Evolutionary conservation across 2,113 vertebrate species (phyloP).

Genomic region (Noturus placidus): DNA sequence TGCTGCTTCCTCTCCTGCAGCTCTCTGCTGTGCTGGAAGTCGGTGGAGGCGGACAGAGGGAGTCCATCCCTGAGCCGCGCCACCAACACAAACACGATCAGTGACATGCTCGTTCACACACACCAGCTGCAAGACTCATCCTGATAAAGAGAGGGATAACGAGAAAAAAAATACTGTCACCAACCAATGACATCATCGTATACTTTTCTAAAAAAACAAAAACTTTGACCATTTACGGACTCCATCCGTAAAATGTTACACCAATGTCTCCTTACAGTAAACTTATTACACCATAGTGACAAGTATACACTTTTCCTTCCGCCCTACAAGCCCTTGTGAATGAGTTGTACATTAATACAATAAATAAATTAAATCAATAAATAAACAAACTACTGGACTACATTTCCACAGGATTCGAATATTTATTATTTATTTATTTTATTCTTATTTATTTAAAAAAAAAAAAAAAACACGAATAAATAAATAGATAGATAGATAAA

Average conservation of each 20-base stretch:
- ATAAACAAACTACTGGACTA: not conserved
- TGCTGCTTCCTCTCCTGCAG: constrained; percentile 87
- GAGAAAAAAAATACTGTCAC: not conserved
- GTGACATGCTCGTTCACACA: constrained; percentile 80
- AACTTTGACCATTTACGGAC: too few species aligned
- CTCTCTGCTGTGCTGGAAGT: constrained; percentile 84
- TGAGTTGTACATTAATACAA: not conserved
- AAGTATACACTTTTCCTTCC: not conserved
- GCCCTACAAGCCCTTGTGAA: not conserved
- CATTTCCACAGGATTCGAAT: not conserved
- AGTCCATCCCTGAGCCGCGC: constrained; percentile 92
- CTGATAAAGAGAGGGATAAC: constrained; percentile 58
- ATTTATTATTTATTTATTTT: too few species aligned
- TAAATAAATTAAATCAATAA: not conserved
- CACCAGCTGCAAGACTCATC: constrained; percentile 75
- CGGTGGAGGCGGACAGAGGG: constrained; percentile 95
- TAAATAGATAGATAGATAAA: too few species aligned
- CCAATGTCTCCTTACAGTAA: not conserved
- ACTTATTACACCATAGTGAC: not conserved
- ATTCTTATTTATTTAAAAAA: not conserved
- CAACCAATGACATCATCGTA: not conserved
- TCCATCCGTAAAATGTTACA: not conserved
- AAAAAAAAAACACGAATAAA: too few species aligned
- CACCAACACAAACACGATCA: constrained; percentile 94
- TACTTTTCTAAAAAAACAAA: not conserved